phyloP scores from a whole-genome alignment of 1,140 invertebrate genomes.

The Piezodorus guildinii region DNA sequence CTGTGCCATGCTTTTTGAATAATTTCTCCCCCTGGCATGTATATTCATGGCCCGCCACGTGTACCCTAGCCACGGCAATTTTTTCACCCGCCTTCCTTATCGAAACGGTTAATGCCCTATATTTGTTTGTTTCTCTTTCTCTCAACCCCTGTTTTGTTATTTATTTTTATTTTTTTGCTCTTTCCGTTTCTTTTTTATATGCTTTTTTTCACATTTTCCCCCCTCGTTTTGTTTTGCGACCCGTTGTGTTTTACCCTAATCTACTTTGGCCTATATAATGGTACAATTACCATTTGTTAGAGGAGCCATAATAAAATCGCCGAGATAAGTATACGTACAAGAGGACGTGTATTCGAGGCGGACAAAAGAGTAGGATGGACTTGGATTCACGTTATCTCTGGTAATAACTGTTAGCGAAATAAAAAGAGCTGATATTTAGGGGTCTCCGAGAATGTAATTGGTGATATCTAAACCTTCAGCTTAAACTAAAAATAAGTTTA shows the following conservation, averaged over 20 bases:
- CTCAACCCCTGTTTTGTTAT: not conserved
- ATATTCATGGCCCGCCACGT: constrained; percentile 5
- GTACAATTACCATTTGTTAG: constrained; percentile 11
- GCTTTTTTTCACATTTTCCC: not conserved
- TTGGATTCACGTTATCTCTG: no score
- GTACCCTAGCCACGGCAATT: not conserved
- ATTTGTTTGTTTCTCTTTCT: constrained; percentile 5
- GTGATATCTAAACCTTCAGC: no score
- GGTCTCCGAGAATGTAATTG: no score
- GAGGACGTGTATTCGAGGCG: no score
- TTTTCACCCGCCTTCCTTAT: constrained; percentile 14
- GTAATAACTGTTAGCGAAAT: no score
- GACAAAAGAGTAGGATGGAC: no score
- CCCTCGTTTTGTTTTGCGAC: not conserved
- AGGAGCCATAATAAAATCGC: no score
- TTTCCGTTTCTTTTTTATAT: no score
- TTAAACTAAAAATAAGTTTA: no score
- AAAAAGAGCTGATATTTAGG: no score
- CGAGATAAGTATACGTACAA: no score
- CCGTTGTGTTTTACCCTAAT: not conserved
- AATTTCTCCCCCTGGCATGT: not conserved
- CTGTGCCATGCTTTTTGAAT: not conserved
- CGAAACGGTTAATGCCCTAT: constrained; percentile 15
- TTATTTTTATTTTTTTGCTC: not conserved
- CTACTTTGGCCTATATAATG: constrained; percentile 13